These are phyloP conservation scores for Channallabes apus DNA, from an alignment of 2,797 vertebrate genomes.

Conservation along the genomic window DNA sequence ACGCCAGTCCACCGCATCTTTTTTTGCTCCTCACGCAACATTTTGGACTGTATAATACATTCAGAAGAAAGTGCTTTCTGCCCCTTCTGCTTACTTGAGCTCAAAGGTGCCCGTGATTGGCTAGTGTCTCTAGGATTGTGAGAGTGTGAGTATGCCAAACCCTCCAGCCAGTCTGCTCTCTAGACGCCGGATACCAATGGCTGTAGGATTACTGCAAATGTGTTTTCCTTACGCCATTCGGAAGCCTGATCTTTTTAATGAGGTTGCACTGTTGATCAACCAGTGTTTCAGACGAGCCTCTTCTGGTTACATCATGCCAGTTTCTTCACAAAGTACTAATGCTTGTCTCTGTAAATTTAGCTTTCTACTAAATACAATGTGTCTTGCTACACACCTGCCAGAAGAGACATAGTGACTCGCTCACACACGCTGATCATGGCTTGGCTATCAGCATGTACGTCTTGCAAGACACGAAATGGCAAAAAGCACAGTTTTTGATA, in stretches of 20 bases:
- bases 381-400: conserved; percentile 27
- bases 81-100: too few species aligned
- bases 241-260: conserved; percentile 29
- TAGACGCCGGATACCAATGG: too few species aligned
- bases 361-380: conserved; percentile 41
- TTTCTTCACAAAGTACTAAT: conserved; percentile 29
- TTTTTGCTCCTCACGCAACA: too few species aligned
- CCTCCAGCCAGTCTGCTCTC: too few species aligned
- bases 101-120: too few species aligned
- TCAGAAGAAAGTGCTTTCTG: too few species aligned
- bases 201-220: too few species aligned
- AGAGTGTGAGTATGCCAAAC: too few species aligned
- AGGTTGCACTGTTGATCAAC: conserved; percentile 41
- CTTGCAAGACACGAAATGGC: conserved; percentile 1
- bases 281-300: conserved; percentile 15
- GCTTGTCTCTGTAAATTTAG: conserved; percentile 42
- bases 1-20: too few species aligned
- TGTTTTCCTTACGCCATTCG: too few species aligned
- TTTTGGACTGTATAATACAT: too few species aligned
- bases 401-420: conserved; percentile 1
- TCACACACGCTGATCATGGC: conserved; percentile 27
- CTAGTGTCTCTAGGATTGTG: too few species aligned
- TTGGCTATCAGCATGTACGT: conserved; percentile 33
- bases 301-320: conserved; percentile 43
- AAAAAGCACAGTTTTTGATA: background rate